These are phyloP conservation scores for Leptinotarsa undecemlineata DNA, from an alignment of 1,140 invertebrate genomes.

Conservation along the genomic window DNA sequence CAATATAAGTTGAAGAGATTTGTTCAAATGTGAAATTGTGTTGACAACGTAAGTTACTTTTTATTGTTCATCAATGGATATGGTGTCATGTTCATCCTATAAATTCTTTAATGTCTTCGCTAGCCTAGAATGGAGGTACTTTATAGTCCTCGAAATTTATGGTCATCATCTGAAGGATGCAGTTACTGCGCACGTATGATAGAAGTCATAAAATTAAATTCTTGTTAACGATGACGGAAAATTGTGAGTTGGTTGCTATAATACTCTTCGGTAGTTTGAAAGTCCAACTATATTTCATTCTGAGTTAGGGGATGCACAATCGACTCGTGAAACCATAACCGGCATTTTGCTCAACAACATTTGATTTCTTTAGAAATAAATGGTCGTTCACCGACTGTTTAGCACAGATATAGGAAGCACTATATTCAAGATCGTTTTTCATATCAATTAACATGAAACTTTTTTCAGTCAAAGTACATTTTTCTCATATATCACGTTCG, in stretches of 20 bases:
- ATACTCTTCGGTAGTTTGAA: not conserved
- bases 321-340: not conserved
- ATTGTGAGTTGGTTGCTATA: conserved; percentile 1
- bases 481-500: too few species aligned
- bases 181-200: conserved; percentile 7
- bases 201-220: not conserved
- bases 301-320: not conserved
- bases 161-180: not conserved
- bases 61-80: not conserved
- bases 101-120: not conserved
- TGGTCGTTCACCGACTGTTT: too few species aligned
- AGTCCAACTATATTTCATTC: not conserved
- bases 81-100: not conserved
- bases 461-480: too few species aligned
- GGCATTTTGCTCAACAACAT: too few species aligned
- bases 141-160: not conserved
- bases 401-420: too few species aligned
- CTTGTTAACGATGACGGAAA: not conserved
- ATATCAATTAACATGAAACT: too few species aligned
- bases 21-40: not conserved
- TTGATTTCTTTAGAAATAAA: too few species aligned
- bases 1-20: too few species aligned
- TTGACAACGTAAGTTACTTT: not conserved
- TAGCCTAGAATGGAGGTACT: not conserved
- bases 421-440: too few species aligned